Evolutionary conservation across 2,888 invertebrate species (phyloP).

Genomic region (Habrosyne pyritoides): DNA sequence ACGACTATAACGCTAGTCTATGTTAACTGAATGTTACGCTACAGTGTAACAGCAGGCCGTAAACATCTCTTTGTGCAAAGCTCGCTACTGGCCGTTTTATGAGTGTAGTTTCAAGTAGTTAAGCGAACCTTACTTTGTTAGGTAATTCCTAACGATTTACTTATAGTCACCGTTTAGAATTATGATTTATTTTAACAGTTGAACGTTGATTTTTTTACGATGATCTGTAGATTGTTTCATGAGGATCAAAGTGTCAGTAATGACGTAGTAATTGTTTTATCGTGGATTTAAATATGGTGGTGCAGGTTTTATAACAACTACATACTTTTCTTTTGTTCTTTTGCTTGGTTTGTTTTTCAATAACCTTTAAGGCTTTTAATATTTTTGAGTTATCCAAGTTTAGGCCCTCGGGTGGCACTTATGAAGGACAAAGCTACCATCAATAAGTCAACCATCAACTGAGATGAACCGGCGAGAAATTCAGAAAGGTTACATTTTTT

Average conservation of each 20-base stretch:
- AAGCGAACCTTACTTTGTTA: conserved; percentile 42
- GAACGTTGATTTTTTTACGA: conserved; percentile 18
- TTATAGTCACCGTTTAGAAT: conserved; percentile 33
- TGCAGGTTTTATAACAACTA: too few relatives aligned
- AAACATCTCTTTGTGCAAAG: conserved; percentile 34
- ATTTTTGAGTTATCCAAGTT: too few relatives aligned
- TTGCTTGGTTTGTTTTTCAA: too few relatives aligned
- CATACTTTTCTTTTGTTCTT: too few relatives aligned
- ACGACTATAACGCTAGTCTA: too few relatives aligned
- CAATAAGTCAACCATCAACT: too few relatives aligned
- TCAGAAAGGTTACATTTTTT: too few relatives aligned
- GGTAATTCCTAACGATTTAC: conserved; percentile 40
- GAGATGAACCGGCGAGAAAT: too few relatives aligned
- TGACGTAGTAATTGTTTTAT: not conserved
- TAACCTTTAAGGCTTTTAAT: too few relatives aligned
- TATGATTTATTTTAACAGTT: conserved; percentile 47
- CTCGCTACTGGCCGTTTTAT: conserved; percentile 41
- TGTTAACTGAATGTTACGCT: conserved; percentile 18
- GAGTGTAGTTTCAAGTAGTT: conserved; percentile 44
- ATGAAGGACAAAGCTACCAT: too few relatives aligned
- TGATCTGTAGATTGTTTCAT: conserved; percentile 8
- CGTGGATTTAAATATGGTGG: too few relatives aligned
- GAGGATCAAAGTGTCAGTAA: not conserved
- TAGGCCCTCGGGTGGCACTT: too few relatives aligned
- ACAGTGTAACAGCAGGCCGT: conserved; percentile 38